phyloP scores from a whole-genome alignment of 2,797 vertebrate genomes.

The Micropoecilia bifurca region DNA sequence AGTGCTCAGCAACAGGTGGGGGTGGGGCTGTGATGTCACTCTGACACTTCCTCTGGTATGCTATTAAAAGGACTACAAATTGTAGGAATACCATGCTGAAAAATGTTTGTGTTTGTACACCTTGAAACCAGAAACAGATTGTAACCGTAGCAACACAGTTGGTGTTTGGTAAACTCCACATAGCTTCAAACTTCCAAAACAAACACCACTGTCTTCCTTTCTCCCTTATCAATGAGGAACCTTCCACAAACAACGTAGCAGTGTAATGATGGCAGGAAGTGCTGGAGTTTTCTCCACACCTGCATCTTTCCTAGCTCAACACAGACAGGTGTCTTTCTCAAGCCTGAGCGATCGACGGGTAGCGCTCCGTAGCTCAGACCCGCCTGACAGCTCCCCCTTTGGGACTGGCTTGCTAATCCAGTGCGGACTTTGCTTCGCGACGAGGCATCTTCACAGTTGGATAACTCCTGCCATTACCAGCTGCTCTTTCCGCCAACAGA shows the following conservation, averaged over 20 bases:
- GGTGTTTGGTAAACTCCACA: background rate
- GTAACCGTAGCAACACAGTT: background rate
- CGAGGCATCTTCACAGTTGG: constrained; percentile 59
- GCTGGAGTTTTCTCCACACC: constrained; percentile 22
- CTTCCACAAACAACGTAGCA: background rate
- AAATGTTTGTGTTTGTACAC: background rate
- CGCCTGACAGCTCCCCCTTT: constrained; percentile 54
- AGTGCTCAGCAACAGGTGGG: background rate
- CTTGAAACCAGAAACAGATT: background rate
- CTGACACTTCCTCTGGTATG: background rate
- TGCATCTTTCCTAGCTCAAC: constrained; percentile 31
- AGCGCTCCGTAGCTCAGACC: constrained; percentile 41
- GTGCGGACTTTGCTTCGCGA: constrained; percentile 52
- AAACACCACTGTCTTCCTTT: background rate
- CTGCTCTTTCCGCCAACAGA: constrained; percentile 57
- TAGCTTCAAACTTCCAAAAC: background rate
- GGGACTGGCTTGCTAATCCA: constrained; percentile 52
- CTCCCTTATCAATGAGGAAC: constrained; percentile 6
- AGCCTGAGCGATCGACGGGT: constrained; percentile 61
- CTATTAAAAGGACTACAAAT: background rate
- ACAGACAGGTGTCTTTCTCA: constrained; percentile 73
- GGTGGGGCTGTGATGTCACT: background rate
- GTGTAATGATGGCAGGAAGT: constrained; percentile 1
- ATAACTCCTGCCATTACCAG: constrained; percentile 59
- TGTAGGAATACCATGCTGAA: background rate